Base-by-base conservation (phyloP, 1,140 invertebrate genomes). In the Anastrepha ludens region DNA sequence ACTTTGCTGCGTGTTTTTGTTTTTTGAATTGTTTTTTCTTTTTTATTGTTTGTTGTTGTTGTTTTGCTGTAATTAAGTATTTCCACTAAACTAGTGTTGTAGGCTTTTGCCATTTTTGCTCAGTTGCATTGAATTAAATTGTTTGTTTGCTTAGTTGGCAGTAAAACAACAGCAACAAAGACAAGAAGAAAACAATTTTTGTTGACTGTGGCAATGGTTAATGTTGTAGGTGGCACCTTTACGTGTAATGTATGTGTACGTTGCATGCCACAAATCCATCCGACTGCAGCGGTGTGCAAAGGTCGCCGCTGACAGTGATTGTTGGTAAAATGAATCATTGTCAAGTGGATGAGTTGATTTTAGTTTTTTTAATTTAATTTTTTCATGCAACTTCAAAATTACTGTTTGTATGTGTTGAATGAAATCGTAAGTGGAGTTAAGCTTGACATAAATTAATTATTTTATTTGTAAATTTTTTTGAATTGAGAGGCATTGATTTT, bases 91-190 rank as follows among this genome's bases (percentile, higher is more conserved):
- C 0, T 58, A 13, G 11, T 50, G 47, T 81, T 81, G 74, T 11
- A 58, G 74, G 74, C 74, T 81, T 81, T 81, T 81, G 74, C 47
- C 74, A 81, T 81, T 81, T 81, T 50, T 50, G 74, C n/a, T 81
- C n/a, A 6, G 17, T 62, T 60, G 58, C 60, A 64, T 86, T 86
- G 85, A 86, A 86, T 86, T 86, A 86, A 86, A 86, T 86, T 86
- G 85, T 86, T 62, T 86, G 85, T 60, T 86, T 86, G 85, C 85
- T 86, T 86, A 44, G 85, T 86, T 86, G 74, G n/a, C 64, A 29
- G 64, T 39, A 67, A 67, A 67, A 64, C 39, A 41, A 67, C 7
- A 11, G 11, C 20, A 47, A 44, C 20, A 44, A 50, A 74, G 7
- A 74, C 47, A 81, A 81, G 17, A n/a, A 55, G 15, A 81, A 20